Evolutionary conservation across 2,797 vertebrate genomes (phyloP).

Genomic region (Labroides dimidiatus): DNA sequence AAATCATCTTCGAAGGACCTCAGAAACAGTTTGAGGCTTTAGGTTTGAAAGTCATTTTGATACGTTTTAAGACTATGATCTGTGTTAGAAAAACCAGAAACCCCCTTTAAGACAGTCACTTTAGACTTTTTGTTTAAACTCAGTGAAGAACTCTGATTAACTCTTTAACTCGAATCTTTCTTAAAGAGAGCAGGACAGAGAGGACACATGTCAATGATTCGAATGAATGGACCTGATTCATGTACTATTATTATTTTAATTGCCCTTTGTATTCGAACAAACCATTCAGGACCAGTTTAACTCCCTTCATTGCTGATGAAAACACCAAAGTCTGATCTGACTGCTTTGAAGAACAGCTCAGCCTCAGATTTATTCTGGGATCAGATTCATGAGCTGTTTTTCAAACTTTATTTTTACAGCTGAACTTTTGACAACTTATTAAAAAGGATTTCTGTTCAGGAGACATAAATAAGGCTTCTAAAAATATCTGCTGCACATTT

Average conservation of each 20-base stretch:
- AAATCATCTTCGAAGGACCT: too few species aligned
- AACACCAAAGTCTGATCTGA: neutral
- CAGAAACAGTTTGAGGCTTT: too few species aligned
- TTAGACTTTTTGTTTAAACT: neutral
- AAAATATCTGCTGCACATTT: conserved; percentile 11
- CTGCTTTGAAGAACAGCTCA: neutral
- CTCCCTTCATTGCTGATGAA: neutral
- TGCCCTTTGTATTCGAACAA: neutral
- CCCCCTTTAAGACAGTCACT: neutral
- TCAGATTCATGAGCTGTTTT: neutral
- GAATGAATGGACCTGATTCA: conserved; percentile 2
- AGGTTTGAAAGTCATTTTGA: too few species aligned
- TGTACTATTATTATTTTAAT: neutral
- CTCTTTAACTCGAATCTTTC: conserved; percentile 31
- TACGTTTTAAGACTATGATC: too few species aligned
- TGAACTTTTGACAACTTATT: neutral
- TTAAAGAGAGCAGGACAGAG: conserved; percentile 49
- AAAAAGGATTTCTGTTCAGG: neutral
- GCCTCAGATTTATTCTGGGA: conserved; percentile 10
- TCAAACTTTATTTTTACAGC: neutral
- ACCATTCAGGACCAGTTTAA: too few species aligned
- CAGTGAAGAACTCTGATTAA: conserved; percentile 17
- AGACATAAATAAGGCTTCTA: neutral
- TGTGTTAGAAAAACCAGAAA: too few species aligned
- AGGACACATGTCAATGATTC: conserved; percentile 62